Percentiles rank a stretch among this genome's conserved stretches.
These are phyloP conservation scores for Scylla paramamosain DNA, from an alignment of 1,140 invertebrate genomes.

Conservation along the genomic window DNA sequence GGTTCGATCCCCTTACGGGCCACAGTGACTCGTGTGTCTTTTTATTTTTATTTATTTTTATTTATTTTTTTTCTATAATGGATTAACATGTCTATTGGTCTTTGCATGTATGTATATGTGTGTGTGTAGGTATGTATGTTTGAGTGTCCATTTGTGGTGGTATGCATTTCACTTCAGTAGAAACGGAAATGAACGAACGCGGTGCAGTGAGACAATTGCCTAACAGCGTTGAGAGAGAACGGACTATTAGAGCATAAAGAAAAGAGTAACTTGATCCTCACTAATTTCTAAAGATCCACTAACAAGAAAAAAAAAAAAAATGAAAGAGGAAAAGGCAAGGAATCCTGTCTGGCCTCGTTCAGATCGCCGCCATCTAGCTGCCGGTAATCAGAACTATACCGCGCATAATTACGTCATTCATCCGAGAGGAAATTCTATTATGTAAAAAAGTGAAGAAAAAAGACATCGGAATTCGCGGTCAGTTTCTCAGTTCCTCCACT, in stretches of 20 bases:
- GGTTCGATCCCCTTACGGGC: constrained; percentile 46
- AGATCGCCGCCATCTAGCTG: not conserved
- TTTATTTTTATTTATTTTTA: too few relatives aligned
- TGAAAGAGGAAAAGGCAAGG: too few relatives aligned
- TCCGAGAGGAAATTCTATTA: not conserved
- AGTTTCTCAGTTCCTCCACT: not conserved
- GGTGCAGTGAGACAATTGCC: not conserved
- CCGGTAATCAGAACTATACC: not conserved
- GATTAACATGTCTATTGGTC: too few relatives aligned
- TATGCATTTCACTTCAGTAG: too few relatives aligned
- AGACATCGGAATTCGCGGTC: not conserved
- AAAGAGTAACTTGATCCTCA: not conserved
- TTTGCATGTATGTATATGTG: too few relatives aligned
- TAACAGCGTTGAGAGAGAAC: not conserved
- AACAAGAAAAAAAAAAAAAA: not conserved
- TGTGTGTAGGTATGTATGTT: too few relatives aligned
- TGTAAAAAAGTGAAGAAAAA: not conserved
- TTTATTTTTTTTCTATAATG: too few relatives aligned
- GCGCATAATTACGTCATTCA: not conserved
- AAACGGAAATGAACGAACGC: not conserved
- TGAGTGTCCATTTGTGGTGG: too few relatives aligned
- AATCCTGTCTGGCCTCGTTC: not conserved
- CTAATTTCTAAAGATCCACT: not conserved
- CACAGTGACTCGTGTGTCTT: not conserved
- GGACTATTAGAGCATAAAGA: not conserved